phyloP scores from a whole-genome alignment of 2,797 vertebrate species.

The Coranthus polyacanthus region DNA sequence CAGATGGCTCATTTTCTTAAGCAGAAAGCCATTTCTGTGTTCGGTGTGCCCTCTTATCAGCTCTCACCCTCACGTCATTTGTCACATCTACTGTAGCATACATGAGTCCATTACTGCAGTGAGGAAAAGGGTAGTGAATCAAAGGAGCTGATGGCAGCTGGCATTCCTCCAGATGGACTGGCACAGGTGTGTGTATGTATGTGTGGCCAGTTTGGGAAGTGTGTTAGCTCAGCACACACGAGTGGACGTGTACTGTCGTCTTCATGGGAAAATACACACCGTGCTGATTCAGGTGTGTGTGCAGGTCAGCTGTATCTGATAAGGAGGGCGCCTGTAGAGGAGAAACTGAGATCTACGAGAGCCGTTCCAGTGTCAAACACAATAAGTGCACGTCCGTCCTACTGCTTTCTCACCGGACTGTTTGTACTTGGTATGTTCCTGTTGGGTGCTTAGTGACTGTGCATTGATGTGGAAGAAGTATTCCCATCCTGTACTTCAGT shows the following conservation, averaged over 20 bases:
- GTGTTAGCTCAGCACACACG: slow-evolving; percentile 13
- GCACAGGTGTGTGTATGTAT: slow-evolving; percentile 14
- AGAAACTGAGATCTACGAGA: neutral
- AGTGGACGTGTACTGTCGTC: neutral
- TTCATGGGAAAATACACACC: slow-evolving; percentile 20
- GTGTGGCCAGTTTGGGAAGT: neutral
- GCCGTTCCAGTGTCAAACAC: neutral
- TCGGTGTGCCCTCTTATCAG: slow-evolving; percentile 21
- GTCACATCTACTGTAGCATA: slow-evolving; percentile 19
- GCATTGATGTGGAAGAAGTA: too few relatives aligned
- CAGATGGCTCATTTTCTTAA: slow-evolving; percentile 1
- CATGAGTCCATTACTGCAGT: slow-evolving; percentile 57
- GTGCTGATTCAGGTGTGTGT: slow-evolving; percentile 21
- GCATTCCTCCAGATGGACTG: slow-evolving; percentile 28
- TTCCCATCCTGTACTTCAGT: too few relatives aligned
- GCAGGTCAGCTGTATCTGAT: slow-evolving; percentile 10
- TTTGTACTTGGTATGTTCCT: too few relatives aligned
- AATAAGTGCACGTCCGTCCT: too few relatives aligned
- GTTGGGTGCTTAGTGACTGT: too few relatives aligned
- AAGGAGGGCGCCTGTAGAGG: neutral
- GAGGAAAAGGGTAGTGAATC: slow-evolving; percentile 41
- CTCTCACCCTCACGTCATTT: slow-evolving; percentile 19
- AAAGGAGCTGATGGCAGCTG: slow-evolving; percentile 34
- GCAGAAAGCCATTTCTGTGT: neutral
- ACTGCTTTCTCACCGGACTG: too few relatives aligned